Evolutionary conservation across 2,888 invertebrate genomes (phyloP), one percentile per base, ranked within the genome.

Genomic region (Eristalis arbustorum): DNA sequence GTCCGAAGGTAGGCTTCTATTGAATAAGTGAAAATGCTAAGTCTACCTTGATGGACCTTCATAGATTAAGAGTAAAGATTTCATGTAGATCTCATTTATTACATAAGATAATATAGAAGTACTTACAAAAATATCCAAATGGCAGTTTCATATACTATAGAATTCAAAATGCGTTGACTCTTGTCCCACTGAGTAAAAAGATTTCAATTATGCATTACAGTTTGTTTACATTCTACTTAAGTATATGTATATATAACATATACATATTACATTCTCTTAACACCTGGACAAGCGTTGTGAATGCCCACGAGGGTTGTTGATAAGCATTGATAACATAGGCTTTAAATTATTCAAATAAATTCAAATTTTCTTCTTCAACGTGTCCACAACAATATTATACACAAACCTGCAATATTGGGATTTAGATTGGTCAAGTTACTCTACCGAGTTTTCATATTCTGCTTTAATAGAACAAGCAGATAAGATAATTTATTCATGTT

Each of bases 401-500:
- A 49, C 18, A 18, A 18, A 2, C 40, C 23, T 22, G 64, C 31
- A 64, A 64, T 40, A 64, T 23, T 23, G 40, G 18, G n/a, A 59
- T 23, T 59, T 59, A 23, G 23, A 62, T 28, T 62, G 18, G n/a
- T n/a, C 31, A 62, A 49, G 18, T 49, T 49, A 8, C 1, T 18
- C 0, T 18, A 8, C 8, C n/a, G 18, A 49, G 6, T 49, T 18
- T 49, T 18, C 18, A 49, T 6, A 49, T 18, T 18, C 8, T 18
- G 18, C 18, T 34, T 1, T 18, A 62, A 18, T 31, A 5, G 62
- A 62, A 34, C 34, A 1, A 31, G 18, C n/a, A 67, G 42, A 56
- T 49, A 49, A 28, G 13, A 28, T 49, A 67, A 67, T 31, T 67
- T 67, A 66, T 66, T 66, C 66, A 66, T 42, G 66, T 25, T 8